Evolutionary conservation across 92 coral and sea anemone species (phyloP).

Genomic region (Palythoa heliodiscus): DNA sequence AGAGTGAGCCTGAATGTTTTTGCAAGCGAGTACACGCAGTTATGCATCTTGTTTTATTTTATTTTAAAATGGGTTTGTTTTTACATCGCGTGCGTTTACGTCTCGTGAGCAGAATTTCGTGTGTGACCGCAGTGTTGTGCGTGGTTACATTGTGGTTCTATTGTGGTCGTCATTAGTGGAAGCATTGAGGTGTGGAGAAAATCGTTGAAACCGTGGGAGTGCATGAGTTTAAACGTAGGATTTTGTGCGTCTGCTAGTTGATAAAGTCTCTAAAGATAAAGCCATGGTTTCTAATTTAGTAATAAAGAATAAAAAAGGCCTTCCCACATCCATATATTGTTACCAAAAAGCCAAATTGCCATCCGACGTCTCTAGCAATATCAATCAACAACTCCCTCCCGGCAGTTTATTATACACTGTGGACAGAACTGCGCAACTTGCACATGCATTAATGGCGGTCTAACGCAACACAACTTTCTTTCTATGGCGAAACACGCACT

Average conservation of each 20-base stretch:
- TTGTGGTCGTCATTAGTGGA: background rate
- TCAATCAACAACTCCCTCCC: no score
- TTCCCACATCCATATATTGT: no score
- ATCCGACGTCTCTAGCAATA: no score
- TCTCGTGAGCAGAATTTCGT: background rate
- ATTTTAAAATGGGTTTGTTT: background rate
- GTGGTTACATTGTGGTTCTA: background rate
- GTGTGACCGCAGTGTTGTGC: background rate
- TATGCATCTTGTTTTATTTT: background rate
- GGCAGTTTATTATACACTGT: no score
- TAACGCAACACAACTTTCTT: no score
- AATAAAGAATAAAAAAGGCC: background rate
- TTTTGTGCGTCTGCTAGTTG: background rate
- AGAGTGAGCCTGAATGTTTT: no score
- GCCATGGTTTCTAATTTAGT: background rate
- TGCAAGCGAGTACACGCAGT: no score
- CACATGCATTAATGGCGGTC: no score
- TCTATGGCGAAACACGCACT: no score
- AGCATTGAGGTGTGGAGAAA: background rate
- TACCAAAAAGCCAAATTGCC: no score
- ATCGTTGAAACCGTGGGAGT: background rate
- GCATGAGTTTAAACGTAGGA: background rate
- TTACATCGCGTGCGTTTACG: background rate
- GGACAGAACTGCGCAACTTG: no score
- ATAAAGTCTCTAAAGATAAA: conserved; percentile 5